Percentiles rank a stretch among this genome's conserved stretches.
Evolutionary conservation across 1,140 invertebrate species (phyloP).

Genomic region (Contarinia nasturtii): DNA sequence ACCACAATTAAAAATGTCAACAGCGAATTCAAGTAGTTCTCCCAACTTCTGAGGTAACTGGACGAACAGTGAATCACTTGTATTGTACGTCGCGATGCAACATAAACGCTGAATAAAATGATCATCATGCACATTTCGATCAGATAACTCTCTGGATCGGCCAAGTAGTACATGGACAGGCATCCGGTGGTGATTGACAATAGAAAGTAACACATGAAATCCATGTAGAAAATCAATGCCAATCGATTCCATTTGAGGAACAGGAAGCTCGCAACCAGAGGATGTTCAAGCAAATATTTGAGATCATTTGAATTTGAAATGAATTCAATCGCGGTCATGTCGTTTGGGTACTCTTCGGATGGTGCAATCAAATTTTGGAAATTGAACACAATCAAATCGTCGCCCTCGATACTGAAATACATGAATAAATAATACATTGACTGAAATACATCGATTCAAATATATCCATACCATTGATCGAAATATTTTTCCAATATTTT

Average conservation of each 20-base stretch:
- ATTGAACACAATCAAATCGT: background rate
- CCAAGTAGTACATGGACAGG: background rate
- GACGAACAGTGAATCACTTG: background rate
- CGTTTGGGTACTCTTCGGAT: background rate
- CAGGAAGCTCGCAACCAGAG: background rate
- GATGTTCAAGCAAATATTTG: background rate
- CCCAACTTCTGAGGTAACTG: background rate
- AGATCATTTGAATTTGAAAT: background rate
- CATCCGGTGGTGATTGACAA: background rate
- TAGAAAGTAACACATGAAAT: background rate
- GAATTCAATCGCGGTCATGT: background rate
- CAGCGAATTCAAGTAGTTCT: background rate
- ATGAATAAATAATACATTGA: no score
- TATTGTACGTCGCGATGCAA: background rate
- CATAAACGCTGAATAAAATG: background rate
- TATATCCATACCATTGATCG: no score
- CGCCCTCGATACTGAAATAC: background rate
- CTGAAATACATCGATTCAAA: no score
- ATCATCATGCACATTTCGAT: background rate
- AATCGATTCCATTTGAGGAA: background rate
- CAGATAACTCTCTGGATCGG: background rate
- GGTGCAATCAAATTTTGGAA: background rate
- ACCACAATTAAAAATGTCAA: background rate
- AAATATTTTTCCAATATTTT: background rate
- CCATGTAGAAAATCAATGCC: background rate